Conservation (phyloP, 2,888 invertebrate species). For the Tetheella fluctuosa region DNA sequence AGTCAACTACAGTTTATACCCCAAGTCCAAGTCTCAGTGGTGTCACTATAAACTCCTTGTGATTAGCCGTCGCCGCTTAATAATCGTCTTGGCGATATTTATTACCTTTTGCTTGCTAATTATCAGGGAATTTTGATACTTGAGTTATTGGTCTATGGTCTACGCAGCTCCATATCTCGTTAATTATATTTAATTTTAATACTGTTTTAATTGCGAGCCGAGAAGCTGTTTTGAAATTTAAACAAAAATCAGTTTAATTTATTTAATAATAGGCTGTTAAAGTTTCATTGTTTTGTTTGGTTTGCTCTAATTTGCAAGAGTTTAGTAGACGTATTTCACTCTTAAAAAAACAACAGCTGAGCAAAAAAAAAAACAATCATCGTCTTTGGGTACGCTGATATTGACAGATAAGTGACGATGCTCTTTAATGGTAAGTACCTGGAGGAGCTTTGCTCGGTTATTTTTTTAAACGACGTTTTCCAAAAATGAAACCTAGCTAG, state of each 20-base stretch:
- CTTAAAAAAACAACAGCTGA: no score
- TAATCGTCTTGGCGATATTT: slow-evolving; percentile 78
- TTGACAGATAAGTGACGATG: no score
- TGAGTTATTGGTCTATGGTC: slow-evolving; percentile 68
- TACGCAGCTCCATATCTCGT: slow-evolving; percentile 34
- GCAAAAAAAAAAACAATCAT: no score
- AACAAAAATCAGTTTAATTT: background rate
- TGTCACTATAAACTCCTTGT: slow-evolving; percentile 62
- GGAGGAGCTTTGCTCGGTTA: no score
- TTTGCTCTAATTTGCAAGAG: no score
- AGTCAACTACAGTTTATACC: slow-evolving; percentile 14
- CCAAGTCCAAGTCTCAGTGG: slow-evolving; percentile 52
- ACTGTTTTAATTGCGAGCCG: slow-evolving; percentile 42
- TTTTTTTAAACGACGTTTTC: no score
- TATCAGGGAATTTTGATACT: slow-evolving; percentile 82
- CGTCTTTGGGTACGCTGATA: no score
- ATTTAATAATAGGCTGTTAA: background rate
- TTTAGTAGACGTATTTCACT: no score
- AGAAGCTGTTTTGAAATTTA: slow-evolving; percentile 18
- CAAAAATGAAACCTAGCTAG: no score
- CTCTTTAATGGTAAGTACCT: no score
- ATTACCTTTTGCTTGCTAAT: slow-evolving; percentile 74
- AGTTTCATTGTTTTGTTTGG: no score
- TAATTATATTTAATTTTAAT: slow-evolving; percentile 62
- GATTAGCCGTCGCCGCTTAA: slow-evolving; percentile 76